These are phyloP conservation scores for Apodemia hepburni DNA, from an alignment of 2,888 invertebrate genomes.

Conservation along the genomic window DNA sequence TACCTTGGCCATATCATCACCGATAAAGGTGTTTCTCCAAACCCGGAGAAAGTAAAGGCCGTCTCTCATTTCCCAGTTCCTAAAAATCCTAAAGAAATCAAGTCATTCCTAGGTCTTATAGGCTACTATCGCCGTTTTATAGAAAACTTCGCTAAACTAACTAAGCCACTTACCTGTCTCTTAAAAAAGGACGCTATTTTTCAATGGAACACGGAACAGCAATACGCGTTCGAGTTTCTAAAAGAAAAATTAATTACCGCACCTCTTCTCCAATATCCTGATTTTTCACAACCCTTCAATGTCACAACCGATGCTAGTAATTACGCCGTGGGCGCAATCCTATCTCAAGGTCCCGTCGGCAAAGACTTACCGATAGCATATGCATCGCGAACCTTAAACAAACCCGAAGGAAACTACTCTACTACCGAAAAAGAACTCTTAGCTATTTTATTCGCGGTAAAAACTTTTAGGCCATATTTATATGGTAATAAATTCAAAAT, in stretches of 20 bases:
- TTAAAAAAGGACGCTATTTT: conserved; percentile 30
- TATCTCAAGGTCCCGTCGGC: conserved; percentile 30
- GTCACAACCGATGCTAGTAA: conserved; percentile 34
- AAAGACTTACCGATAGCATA: conserved; percentile 27
- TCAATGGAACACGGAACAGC: conserved; percentile 25
- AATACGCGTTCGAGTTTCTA: conserved; percentile 24
- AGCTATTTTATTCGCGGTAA: conserved; percentile 24
- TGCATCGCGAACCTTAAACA: conserved; percentile 25
- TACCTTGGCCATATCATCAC: conserved; percentile 39
- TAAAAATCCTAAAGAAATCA: conserved; percentile 35
- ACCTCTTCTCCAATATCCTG: conserved; percentile 21
- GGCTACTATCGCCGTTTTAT: conserved; percentile 39
- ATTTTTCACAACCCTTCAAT: conserved; percentile 33
- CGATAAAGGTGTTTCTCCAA: conserved; percentile 38
- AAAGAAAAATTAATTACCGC: conserved; percentile 23
- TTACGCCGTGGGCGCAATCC: conserved; percentile 24
- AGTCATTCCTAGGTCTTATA: conserved; percentile 36
- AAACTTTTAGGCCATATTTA: conserved; percentile 18
- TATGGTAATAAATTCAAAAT: too few species aligned
- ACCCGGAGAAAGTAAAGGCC: conserved; percentile 36
- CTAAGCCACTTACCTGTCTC: conserved; percentile 35
- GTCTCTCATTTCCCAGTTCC: conserved; percentile 35
- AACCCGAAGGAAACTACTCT: conserved; percentile 17
- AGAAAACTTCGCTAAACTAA: conserved; percentile 25
- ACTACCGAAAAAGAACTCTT: conserved; percentile 22